phyloP scores from a whole-genome alignment of 2,797 vertebrate species.

The Coregonus sp. region DNA sequence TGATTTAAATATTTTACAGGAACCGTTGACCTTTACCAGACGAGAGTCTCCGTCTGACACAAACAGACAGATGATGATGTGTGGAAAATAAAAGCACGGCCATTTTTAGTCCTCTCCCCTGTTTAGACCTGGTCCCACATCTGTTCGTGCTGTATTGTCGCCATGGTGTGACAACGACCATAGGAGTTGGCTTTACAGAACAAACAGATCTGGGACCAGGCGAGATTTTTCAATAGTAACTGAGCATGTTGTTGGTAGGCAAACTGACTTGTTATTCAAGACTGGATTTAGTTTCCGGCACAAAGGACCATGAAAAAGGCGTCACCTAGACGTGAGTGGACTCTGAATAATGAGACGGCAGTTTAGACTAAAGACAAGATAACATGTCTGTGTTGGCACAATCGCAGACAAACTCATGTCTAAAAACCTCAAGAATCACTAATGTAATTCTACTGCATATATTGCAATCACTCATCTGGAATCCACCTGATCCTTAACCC shows the following conservation, averaged over 20 bases:
- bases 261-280: too few species aligned
- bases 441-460: background rate
- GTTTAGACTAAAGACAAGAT: background rate
- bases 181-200: background rate
- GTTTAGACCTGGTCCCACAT: conserved; percentile 22
- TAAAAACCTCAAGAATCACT: background rate
- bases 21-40: conserved; percentile 76
- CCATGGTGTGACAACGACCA: background rate
- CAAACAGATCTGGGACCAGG: background rate
- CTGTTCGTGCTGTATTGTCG: background rate
- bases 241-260: too few species aligned
- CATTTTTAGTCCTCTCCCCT: conserved; percentile 61
- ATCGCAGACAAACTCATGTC: background rate
- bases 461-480: background rate
- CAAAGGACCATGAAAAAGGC: too few species aligned
- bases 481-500: conserved; percentile 1
- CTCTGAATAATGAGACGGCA: too few species aligned
- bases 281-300: too few species aligned
- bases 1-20: conserved; percentile 76
- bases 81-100: conserved; percentile 48
- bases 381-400: conserved; percentile 7
- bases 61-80: conserved; percentile 71
- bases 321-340: too few species aligned
- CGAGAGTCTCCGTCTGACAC: conserved; percentile 71
- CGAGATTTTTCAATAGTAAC: too few species aligned